These are phyloP conservation scores for Cistogaster globosa DNA, from an alignment of 2,888 invertebrate species.

Conservation along the genomic window DNA sequence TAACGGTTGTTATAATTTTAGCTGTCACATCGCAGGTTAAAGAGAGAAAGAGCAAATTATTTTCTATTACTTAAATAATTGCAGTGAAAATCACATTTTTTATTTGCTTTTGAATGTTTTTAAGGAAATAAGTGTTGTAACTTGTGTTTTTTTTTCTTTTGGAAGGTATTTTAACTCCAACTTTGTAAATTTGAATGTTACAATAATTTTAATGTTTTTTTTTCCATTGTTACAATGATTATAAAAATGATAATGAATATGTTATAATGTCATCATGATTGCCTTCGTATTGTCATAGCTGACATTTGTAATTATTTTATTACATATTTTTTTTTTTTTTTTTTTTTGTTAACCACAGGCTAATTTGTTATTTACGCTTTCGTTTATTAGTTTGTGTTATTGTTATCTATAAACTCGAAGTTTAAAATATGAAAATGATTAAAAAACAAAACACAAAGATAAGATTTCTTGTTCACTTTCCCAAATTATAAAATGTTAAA, in stretches of 20 bases:
- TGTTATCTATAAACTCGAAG: slow-evolving; percentile 31
- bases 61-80: background rate
- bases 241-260: slow-evolving; percentile 34
- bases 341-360: slow-evolving; percentile 28
- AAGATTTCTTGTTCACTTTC: slow-evolving; percentile 33
- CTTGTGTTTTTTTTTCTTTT: background rate
- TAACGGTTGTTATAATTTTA: slow-evolving; percentile 36
- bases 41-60: slow-evolving; percentile 3
- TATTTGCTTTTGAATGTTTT: slow-evolving; percentile 22
- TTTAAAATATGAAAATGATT: background rate
- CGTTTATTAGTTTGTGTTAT: slow-evolving; percentile 13
- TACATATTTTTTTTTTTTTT: background rate
- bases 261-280: slow-evolving; percentile 60
- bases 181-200: slow-evolving; percentile 8
- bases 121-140: slow-evolving; percentile 43
- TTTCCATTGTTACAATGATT: slow-evolving; percentile 23
- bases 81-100: slow-evolving; percentile 32
- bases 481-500: background rate
- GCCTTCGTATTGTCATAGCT: slow-evolving; percentile 52
- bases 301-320: slow-evolving; percentile 44
- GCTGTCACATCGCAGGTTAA: background rate
- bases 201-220: slow-evolving; percentile 23
- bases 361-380: slow-evolving; percentile 5
- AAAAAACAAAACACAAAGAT: slow-evolving; percentile 3
- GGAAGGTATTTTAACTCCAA: slow-evolving; percentile 28